A percentile compares a stretch with the other conserved stretches of the same genome.
These are phyloP conservation scores for Coelopa pilipes DNA, from an alignment of 2,888 invertebrate species.

Conservation along the genomic window DNA sequence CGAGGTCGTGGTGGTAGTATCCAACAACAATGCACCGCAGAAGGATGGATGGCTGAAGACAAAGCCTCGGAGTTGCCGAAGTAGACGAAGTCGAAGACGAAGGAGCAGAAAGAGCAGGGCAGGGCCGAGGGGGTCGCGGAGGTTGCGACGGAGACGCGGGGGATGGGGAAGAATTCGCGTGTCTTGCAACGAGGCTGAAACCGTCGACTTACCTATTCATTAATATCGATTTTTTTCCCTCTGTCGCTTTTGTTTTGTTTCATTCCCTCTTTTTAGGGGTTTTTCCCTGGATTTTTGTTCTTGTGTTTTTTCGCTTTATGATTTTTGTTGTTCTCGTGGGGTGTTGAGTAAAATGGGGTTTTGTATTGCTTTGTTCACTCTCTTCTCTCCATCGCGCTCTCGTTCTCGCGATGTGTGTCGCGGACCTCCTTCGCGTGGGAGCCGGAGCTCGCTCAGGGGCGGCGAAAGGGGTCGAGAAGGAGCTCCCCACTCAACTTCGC, in stretches of 20 bases:
- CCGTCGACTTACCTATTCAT: conserved; percentile 35
- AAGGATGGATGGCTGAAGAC: neutral
- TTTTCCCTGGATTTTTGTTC: conserved; percentile 20
- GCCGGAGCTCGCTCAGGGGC: no score
- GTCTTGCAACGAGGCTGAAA: conserved; percentile 22
- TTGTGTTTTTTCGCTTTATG: conserved; percentile 8
- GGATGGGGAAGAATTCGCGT: conserved; percentile 9
- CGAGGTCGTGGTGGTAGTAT: no score
- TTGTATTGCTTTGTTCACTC: neutral
- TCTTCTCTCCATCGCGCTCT: neutral
- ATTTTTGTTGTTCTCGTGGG: neutral
- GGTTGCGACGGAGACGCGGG: neutral
- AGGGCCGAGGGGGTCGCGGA: no score
- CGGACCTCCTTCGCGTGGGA: no score
- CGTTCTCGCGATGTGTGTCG: no score
- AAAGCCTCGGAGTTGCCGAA: neutral
- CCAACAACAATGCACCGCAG: neutral
- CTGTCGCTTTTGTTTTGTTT: conserved; percentile 14
- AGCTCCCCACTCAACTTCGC: no score
- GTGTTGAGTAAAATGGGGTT: neutral
- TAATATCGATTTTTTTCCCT: conserved; percentile 38
- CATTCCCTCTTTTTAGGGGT: conserved; percentile 10
- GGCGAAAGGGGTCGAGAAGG: no score
- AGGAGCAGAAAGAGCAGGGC: no score
- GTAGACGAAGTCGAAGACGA: neutral